These are phyloP conservation scores for Acanthurus leucopareius DNA, from an alignment of 2,797 vertebrate genomes.

Conservation along the genomic window DNA sequence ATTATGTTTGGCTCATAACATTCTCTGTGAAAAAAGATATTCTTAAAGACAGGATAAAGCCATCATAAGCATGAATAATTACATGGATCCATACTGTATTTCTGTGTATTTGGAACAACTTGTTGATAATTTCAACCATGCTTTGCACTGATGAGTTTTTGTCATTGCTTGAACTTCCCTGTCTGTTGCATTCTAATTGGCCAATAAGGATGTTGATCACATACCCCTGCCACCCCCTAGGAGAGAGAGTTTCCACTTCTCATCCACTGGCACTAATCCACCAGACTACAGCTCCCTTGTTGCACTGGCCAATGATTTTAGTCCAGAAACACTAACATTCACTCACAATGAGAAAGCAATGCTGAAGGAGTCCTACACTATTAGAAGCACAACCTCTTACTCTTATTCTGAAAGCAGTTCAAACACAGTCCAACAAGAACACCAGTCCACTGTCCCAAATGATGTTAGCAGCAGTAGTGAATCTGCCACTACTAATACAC, in stretches of 20 bases:
- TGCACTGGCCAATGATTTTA: slow-evolving; percentile 78
- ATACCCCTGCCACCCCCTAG: slow-evolving; percentile 89
- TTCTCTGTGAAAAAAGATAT: slow-evolving; percentile 12
- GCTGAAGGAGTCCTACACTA: slow-evolving; percentile 82
- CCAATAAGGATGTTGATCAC: slow-evolving; percentile 86
- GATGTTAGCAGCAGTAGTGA: slow-evolving; percentile 22
- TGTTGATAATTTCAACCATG: slow-evolving; percentile 34
- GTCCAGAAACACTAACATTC: slow-evolving; percentile 71
- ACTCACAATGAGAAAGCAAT: slow-evolving; percentile 75
- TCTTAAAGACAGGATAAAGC: background rate
- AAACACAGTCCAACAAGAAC: slow-evolving; percentile 67
- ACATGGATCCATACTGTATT: background rate
- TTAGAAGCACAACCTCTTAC: slow-evolving; percentile 87
- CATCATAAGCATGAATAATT: slow-evolving; percentile 11
- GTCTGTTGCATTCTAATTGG: slow-evolving; percentile 81
- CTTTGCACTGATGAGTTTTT: slow-evolving; percentile 52
- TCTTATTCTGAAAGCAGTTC: slow-evolving; percentile 84
- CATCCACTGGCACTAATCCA: slow-evolving; percentile 79
- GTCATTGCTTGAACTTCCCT: slow-evolving; percentile 78
- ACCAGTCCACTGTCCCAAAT: slow-evolving; percentile 70
- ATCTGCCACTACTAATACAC: slow-evolving; percentile 73
- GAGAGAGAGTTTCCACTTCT: slow-evolving; percentile 89
- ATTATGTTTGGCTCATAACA: slow-evolving; percentile 9
- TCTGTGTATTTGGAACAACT: slow-evolving; percentile 9
- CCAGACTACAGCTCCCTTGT: slow-evolving; percentile 76